Evolutionary conservation across 2,888 invertebrate genomes (phyloP).

Genomic region (Noctua janthe): DNA sequence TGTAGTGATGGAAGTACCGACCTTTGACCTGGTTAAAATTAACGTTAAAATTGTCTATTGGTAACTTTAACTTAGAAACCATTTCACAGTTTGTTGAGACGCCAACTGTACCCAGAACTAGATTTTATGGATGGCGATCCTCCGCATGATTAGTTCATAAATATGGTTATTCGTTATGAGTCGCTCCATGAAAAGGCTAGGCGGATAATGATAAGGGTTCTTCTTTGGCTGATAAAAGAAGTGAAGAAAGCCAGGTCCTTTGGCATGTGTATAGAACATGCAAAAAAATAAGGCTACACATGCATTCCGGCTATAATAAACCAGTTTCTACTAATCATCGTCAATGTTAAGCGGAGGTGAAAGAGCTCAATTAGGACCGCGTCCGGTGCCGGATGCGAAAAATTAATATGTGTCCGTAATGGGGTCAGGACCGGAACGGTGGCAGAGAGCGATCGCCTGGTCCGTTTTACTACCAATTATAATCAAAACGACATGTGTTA

Average conservation of each 20-base stretch:
- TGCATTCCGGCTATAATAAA: conserved; percentile 23
- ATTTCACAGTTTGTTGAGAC: not conserved
- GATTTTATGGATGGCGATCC: not conserved
- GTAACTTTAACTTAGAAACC: not conserved
- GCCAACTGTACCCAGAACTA: not conserved
- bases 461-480: conserved; percentile 72
- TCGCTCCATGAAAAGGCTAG: not conserved
- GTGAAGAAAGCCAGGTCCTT: not conserved
- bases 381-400: conserved; percentile 82
- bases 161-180: not conserved
- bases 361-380: conserved; percentile 79
- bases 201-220: not conserved
- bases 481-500: conserved; percentile 68
- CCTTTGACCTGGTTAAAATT: not conserved
- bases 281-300: conserved; percentile 9
- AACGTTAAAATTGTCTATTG: not conserved
- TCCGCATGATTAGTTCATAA: not conserved
- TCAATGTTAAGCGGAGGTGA: conserved; percentile 65
- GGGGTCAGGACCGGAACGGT: conserved; percentile 72
- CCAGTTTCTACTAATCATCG: conserved; percentile 59
- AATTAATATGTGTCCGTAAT: conserved; percentile 84
- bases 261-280: not conserved
- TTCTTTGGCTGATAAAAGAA: not conserved
- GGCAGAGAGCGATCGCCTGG: conserved; percentile 78
- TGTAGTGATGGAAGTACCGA: not conserved